A percentile compares a stretch with the other conserved stretches of the same genome.
phyloP scores from a whole-genome alignment of 2,888 invertebrate species.

The Scaptomyza reducta region DNA sequence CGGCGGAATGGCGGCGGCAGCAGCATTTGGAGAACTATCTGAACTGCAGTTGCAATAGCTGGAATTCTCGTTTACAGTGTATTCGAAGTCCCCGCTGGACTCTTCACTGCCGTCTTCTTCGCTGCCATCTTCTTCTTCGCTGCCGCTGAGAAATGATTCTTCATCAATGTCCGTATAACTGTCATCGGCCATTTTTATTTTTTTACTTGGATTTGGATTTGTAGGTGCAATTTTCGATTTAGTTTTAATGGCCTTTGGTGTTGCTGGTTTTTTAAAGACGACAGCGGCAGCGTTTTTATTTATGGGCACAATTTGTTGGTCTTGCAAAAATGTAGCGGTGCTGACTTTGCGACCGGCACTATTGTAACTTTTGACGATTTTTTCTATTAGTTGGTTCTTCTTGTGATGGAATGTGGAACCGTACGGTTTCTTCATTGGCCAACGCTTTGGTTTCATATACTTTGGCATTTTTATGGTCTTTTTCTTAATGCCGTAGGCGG shows the following conservation, averaged over 20 bases:
- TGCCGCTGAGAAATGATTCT: background rate
- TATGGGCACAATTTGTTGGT: background rate
- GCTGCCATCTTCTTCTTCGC: background rate
- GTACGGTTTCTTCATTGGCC: background rate
- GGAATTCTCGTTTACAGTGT: background rate
- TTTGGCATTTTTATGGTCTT: background rate
- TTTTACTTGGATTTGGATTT: too few species aligned
- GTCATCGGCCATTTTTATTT: background rate
- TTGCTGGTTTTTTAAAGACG: background rate
- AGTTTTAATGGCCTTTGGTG: conserved; percentile 1
- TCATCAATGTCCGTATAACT: background rate
- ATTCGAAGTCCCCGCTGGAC: conserved; percentile 17
- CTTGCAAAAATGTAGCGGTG: background rate
- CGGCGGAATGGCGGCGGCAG: background rate
- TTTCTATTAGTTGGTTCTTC: background rate
- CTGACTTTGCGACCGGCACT: background rate
- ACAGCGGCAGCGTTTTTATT: background rate
- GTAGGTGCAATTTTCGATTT: background rate
- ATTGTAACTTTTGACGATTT: background rate
- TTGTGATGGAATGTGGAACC: background rate
- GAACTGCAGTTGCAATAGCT: background rate
- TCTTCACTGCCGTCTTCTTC: conserved; percentile 2
- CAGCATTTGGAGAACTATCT: background rate
- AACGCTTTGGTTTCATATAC: background rate
- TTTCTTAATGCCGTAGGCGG: conserved; percentile 9